Evolutionary conservation across 2,113 vertebrate species (phyloP), one percentile per base, ranked within the genome.

Genomic region (Lepus americanus): DNA sequence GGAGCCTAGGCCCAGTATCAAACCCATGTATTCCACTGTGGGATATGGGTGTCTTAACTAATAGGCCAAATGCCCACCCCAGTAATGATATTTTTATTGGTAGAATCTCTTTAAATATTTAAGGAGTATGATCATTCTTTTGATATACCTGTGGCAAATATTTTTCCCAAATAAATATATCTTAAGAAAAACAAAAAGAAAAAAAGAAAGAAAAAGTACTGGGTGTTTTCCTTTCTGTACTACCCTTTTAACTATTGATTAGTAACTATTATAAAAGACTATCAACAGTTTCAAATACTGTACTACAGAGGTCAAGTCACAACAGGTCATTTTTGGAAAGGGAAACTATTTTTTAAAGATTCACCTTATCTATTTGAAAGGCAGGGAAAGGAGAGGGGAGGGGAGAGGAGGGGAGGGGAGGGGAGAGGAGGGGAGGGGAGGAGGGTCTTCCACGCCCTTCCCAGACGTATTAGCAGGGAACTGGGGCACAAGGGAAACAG

Each of bases 201-300:
- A 39, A 39, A 39, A 39, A 39, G 44, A 44, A 44, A 44, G 44
- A 44, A 44, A 82, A 87, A 87, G 36, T 55, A 8, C 33, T 39
- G 55, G 51, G 17, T 3, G 27, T 73, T 73, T 89, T 81, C 84
- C 69, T 77, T 73, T 39, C 39, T 19, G 49, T 13, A 61, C 14
- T 55, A 69, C 13, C 22, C 78, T 25, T 95, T 91, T 39, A 92
- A 76, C 63, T 63, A 88, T 76, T 61, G 79, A 33, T 85, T 91
- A 72, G n/a, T 80, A 85, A 55, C 2, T 69, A 27, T 17, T 93
- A 3, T 89, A 90, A 95, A 82, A 44, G 55, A 81, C 19, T 87
- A 80, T 23, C 5, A 27, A 55, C 80, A 55, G 44, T 76, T 95
- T 86, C 84, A 88, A 92, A 94, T 59, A 86, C 1, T 85, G 33